Percentiles rank a stretch among this genome's conserved stretches.
Evolutionary conservation across 2,888 invertebrate species (phyloP).

Genomic region (Adela reaumurella): DNA sequence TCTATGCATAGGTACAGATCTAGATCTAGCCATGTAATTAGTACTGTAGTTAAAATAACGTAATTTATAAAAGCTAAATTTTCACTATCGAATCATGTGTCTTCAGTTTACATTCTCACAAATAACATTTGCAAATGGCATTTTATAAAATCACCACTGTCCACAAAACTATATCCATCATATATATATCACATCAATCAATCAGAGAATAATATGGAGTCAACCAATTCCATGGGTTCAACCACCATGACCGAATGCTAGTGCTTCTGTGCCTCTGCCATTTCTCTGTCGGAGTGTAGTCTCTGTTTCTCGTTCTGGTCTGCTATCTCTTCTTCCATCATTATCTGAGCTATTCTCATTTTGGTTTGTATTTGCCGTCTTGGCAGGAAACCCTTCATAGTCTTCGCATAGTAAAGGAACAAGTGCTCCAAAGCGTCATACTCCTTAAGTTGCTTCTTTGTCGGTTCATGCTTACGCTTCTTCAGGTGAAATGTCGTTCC

Average conservation of each 20-base stretch:
- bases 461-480: not conserved
- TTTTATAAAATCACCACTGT: no score
- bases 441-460: not conserved
- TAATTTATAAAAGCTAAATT: no score
- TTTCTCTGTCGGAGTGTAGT: not conserved
- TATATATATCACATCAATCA: no score
- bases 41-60: no score
- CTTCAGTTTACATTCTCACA: no score
- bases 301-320: slow-evolving; percentile 6
- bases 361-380: slow-evolving; percentile 10
- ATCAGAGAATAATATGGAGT: no score
- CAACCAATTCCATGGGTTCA: no score
- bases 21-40: no score
- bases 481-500: not conserved
- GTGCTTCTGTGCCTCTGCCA: not conserved
- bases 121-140: no score
- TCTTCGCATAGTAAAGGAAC: slow-evolving; percentile 13
- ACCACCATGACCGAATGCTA: not conserved
- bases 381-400: slow-evolving; percentile 10
- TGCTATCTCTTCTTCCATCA: slow-evolving; percentile 12
- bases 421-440: slow-evolving; percentile 9
- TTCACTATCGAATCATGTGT: no score
- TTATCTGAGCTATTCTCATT: slow-evolving; percentile 10
- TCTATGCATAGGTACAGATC: no score
- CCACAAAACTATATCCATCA: no score